Evolutionary conservation across 2,888 invertebrate species (phyloP).

Genomic region (Pilophorus perplexus): DNA sequence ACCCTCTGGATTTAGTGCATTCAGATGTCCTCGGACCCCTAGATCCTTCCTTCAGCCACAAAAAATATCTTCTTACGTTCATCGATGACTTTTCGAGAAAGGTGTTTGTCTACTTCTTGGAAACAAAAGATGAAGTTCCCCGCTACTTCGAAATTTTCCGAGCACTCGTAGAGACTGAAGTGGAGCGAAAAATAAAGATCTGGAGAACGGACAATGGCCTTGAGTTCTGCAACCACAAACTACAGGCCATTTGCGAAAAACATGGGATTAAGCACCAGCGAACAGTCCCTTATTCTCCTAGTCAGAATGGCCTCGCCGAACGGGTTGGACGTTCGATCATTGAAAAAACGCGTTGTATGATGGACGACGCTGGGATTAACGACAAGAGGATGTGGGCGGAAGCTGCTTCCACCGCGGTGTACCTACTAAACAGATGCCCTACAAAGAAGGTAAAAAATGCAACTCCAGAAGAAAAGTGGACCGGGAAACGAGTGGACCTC

Average conservation of each 20-base stretch:
- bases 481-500: too few relatives aligned
- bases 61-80: neutral
- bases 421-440: slow-evolving; percentile 44
- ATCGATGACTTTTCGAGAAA: neutral
- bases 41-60: slow-evolving; percentile 42
- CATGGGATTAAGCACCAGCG: slow-evolving; percentile 28
- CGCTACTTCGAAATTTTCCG: neutral
- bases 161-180: neutral
- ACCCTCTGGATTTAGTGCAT: neutral
- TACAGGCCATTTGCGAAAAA: neutral
- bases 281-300: slow-evolving; percentile 39
- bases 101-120: neutral
- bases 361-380: slow-evolving; percentile 47
- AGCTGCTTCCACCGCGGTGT: slow-evolving; percentile 30
- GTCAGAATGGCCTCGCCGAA: slow-evolving; percentile 38
- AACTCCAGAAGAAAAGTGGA: slow-evolving; percentile 9
- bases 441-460: slow-evolving; percentile 17
- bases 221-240: neutral
- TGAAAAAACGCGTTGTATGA: slow-evolving; percentile 49
- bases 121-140: neutral
- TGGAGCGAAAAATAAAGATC: neutral
- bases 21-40: slow-evolving; percentile 38
- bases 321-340: slow-evolving; percentile 20
- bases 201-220: neutral
- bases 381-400: slow-evolving; percentile 47